These are phyloP conservation scores for Sarcophaga rosellei DNA, from an alignment of 2,888 invertebrate genomes.

Conservation along the genomic window DNA sequence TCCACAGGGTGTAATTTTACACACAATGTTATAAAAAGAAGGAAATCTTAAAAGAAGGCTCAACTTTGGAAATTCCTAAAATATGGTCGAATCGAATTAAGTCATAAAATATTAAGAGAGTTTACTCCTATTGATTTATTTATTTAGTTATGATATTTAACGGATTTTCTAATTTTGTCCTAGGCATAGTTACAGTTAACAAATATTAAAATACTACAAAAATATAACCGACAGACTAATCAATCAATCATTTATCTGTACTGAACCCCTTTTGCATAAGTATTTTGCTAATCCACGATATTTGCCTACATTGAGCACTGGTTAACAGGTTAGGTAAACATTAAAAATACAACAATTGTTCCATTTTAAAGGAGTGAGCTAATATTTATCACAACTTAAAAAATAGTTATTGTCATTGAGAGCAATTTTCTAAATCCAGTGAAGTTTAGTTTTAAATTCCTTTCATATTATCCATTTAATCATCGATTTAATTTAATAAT, in stretches of 20 bases:
- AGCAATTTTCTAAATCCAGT: no score
- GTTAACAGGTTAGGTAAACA: no score
- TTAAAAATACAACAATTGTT: no score
- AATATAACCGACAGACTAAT: not conserved
- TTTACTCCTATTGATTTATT: not conserved
- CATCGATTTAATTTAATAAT: no score
- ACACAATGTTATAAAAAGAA: slow-evolving; percentile 29
- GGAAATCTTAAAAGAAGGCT: slow-evolving; percentile 14
- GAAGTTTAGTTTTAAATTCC: no score
- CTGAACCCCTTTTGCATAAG: not conserved
- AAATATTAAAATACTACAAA: not conserved
- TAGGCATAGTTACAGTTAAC: not conserved
- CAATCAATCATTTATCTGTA: not conserved
- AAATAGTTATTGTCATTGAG: no score
- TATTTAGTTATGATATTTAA: not conserved
- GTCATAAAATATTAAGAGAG: slow-evolving; percentile 1
- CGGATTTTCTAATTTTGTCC: no score
- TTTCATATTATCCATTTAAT: no score
- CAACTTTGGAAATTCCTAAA: slow-evolving; percentile 6
- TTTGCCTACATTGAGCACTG: no score
- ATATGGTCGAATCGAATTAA: slow-evolving; percentile 2
- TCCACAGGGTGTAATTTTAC: slow-evolving; percentile 59
- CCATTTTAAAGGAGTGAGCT: no score
- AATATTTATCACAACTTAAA: no score
- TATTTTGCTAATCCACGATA: not conserved